Evolutionary conservation across 2,113 vertebrate species (phyloP), one percentile per base, ranked within the genome.

Genomic region (Lophura nycthemera): DNA sequence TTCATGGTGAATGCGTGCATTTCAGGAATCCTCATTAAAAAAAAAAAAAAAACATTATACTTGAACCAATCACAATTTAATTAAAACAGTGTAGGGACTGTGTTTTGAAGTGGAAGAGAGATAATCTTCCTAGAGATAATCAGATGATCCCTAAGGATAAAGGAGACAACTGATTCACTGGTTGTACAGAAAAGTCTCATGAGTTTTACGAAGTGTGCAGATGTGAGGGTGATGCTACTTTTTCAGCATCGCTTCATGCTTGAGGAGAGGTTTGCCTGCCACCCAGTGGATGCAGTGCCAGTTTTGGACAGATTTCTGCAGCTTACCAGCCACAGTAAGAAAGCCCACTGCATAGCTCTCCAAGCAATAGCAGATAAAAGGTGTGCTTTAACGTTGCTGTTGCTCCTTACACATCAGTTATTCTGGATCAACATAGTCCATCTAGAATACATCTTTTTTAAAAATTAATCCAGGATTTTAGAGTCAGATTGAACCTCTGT

Each of bases 251-350:
- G 15, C 78, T 60, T 71, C 0, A 1, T 8, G 11, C 36, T 36
- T 89, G 45, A 60, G 50, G 57, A 91, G 59, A 78, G 69, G 69
- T 90, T 81, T 84, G 52, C 76, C 93, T 97, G 96, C 96, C 96
- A 96, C 94, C 96, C 94, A 93, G 94, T 93, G 96, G 96, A 90
- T 6, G 13, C 4, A 61, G 8, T 47, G 16, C 17, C 15, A 52
- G 8, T 67, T 63, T 25, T 38, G 34, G 25, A 38, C 6, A 6
- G 3, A 6, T 47, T 66, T 34, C 57, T 60, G 57, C 15, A 24
- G 2, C 30, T 43, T 74, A 7, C 0, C 14, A 5, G 10, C 4
- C 25, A 2, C 17, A 7, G 27, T 1, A 7, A 61, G 45, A 80
- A 5, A 50, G 5, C 11, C 1, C 1, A 1, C 4, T 52, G 21